A percentile compares a stretch with the other conserved stretches of the same genome.
These are phyloP conservation scores for Cercopithecus mona DNA, from an alignment of 2,113 vertebrate genomes.

Conservation along the genomic window DNA sequence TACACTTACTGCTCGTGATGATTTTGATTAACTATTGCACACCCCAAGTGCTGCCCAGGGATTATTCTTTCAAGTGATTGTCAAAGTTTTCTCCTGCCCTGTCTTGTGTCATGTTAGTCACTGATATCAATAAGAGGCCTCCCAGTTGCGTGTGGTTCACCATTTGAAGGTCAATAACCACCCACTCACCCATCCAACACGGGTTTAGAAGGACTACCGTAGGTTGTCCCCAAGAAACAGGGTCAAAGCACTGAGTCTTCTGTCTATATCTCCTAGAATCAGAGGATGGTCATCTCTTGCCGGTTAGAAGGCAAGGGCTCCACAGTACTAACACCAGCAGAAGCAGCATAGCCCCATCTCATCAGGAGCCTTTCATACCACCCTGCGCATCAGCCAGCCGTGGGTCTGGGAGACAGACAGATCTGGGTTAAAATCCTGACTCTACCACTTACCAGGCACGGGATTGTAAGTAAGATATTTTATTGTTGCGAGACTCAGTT, in stretches of 20 bases:
- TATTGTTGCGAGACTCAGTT: background rate
- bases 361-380: rapidly evolving
- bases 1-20: rapidly evolving
- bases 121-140: background rate
- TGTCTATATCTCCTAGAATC: background rate
- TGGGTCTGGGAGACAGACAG: background rate
- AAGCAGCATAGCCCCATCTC: rapidly evolving
- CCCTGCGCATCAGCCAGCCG: rapidly evolving
- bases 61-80: background rate
- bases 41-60: background rate
- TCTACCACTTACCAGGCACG: rapidly evolving
- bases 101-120: background rate
- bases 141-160: background rate
- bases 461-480: background rate
- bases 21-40: background rate
- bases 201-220: background rate
- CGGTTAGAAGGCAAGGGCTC: too few species aligned
- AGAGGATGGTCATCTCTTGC: background rate
- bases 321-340: rapidly evolving
- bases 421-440: too few species aligned
- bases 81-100: background rate
- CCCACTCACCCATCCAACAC: background rate
- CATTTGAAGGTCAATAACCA: background rate
- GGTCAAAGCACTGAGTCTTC: background rate
- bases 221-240: background rate